phyloP scores from a whole-genome alignment of 2,888 invertebrate genomes.

The Colletes collaris region DNA sequence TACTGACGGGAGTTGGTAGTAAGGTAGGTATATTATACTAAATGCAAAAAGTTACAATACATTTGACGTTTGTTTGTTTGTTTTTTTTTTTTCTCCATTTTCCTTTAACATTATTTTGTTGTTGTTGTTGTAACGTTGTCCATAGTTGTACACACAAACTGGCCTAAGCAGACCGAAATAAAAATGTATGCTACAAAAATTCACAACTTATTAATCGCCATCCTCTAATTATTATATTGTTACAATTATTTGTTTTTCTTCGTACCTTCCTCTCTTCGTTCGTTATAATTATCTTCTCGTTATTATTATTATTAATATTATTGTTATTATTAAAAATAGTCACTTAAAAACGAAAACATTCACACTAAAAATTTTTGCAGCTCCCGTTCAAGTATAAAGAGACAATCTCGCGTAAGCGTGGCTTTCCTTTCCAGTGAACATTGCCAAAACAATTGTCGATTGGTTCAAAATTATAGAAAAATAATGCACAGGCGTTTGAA shows the following conservation, averaged over 20 bases:
- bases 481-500: slow-evolving; percentile 16
- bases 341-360: slow-evolving; percentile 73
- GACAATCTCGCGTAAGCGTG: slow-evolving; percentile 58
- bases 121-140: slow-evolving; percentile 73
- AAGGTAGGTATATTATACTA: slow-evolving; percentile 81
- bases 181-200: slow-evolving; percentile 77
- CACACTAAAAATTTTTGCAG: slow-evolving; percentile 72
- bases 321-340: slow-evolving; percentile 66
- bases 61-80: slow-evolving; percentile 76
- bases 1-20: slow-evolving; percentile 71
- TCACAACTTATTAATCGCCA: slow-evolving; percentile 76
- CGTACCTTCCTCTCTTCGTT: slow-evolving; percentile 50
- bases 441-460: background rate
- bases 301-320: slow-evolving; percentile 57
- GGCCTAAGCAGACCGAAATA: slow-evolving; percentile 70
- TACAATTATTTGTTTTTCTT: slow-evolving; percentile 71
- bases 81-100: slow-evolving; percentile 71
- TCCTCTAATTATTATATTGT: slow-evolving; percentile 72
- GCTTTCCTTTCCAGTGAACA: slow-evolving; percentile 36
- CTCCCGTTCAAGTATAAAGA: slow-evolving; percentile 63
- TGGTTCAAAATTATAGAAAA: slow-evolving; percentile 25
- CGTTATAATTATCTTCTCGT: slow-evolving; percentile 64
- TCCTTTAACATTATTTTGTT: slow-evolving; percentile 70
- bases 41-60: slow-evolving; percentile 81
- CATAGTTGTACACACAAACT: slow-evolving; percentile 75